Conservation (phyloP, 2,113 vertebrate species). For the Cottus gobio region DNA sequence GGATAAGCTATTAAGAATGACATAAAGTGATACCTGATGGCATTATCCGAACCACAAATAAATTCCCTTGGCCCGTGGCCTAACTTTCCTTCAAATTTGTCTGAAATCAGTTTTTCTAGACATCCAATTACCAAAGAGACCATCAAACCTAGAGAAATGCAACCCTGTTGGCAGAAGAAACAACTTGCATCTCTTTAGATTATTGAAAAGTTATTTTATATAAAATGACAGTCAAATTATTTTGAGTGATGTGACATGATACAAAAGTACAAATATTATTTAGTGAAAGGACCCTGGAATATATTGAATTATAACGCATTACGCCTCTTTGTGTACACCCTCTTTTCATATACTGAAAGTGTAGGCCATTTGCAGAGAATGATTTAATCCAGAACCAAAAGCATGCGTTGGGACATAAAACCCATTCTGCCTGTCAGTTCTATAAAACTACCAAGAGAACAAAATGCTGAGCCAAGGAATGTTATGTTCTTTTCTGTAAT, state of each 20-base stretch:
- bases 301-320: not conserved
- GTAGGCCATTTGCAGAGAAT: constrained; percentile 3
- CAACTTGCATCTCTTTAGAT: not conserved
- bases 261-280: not conserved
- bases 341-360: not conserved
- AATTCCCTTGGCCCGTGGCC: not conserved
- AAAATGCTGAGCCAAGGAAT: constrained; percentile 52
- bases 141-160: not conserved
- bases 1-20: not conserved
- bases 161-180: not conserved
- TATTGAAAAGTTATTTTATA: not conserved
- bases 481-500: constrained; percentile 48
- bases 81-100: not conserved
- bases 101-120: not conserved
- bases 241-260: not conserved
- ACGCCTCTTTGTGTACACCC: not conserved
- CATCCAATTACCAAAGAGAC: not conserved
- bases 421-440: constrained; percentile 10
- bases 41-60: not conserved
- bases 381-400: constrained; percentile 21
- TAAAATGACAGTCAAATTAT: not conserved
- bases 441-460: constrained; percentile 36
- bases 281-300: not conserved
- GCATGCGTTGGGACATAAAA: constrained; percentile 12
- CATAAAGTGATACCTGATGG: not conserved